Evolutionary conservation across 2,888 invertebrate species (phyloP).

Genomic region (Pseudanteris insignis): DNA sequence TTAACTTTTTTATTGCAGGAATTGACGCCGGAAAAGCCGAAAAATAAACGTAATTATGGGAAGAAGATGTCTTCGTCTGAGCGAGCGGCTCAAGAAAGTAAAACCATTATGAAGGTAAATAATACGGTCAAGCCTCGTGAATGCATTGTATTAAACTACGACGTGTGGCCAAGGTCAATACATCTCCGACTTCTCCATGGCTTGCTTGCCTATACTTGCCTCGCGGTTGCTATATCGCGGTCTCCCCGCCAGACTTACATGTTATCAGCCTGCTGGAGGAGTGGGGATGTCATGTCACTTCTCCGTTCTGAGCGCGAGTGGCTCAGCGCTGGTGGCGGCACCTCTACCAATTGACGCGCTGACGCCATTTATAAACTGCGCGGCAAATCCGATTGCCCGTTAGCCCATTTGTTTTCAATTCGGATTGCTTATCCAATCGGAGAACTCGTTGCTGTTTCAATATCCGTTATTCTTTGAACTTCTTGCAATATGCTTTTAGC

Average conservation of each 20-base stretch:
- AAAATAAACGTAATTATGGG: conserved; percentile 67
- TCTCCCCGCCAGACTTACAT: conserved; percentile 36
- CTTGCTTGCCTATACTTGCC: not conserved
- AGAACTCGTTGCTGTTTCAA: too few species aligned
- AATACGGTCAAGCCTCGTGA: not conserved
- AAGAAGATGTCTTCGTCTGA: conserved; percentile 68
- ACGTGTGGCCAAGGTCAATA: conserved; percentile 7
- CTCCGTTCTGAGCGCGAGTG: conserved; percentile 12
- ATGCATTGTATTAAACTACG: too few species aligned
- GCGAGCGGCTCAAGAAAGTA: conserved; percentile 68
- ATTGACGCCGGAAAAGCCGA: conserved; percentile 60
- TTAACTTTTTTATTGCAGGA: too few species aligned
- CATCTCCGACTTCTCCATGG: too few species aligned
- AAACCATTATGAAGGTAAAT: conserved; percentile 68
- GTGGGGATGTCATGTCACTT: conserved; percentile 25
- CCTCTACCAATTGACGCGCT: conserved; percentile 44
- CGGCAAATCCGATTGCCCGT: too few species aligned
- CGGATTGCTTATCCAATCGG: too few species aligned
- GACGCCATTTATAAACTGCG: conserved; percentile 55
- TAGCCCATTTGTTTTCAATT: too few species aligned
- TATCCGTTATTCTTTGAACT: too few species aligned
- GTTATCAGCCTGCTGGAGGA: conserved; percentile 44
- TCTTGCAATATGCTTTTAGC: too few species aligned
- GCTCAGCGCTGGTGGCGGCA: conserved; percentile 37
- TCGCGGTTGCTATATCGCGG: conserved; percentile 24